Conservation (phyloP, 2,113 vertebrate species). For the Scytalopus superciliaris region DNA sequence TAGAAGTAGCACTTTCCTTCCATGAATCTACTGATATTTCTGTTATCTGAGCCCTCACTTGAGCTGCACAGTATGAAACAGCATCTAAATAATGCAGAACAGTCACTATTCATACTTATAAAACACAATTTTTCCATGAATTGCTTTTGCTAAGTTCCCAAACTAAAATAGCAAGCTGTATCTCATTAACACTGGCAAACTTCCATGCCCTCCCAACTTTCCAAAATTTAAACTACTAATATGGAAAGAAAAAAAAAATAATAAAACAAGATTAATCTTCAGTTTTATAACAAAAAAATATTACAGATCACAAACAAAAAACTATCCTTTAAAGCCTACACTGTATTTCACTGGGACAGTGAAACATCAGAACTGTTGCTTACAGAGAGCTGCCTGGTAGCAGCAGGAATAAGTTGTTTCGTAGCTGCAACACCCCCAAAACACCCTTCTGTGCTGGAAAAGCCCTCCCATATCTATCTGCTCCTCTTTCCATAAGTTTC, state of each 20-base stretch:
- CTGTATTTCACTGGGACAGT: neutral
- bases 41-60: neutral
- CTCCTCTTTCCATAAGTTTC: neutral
- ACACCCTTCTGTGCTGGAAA: neutral
- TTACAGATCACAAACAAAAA: neutral
- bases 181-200: neutral
- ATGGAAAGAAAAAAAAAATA: neutral
- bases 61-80: neutral
- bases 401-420: fast-evolving
- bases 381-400: neutral
- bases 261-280: neutral
- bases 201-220: neutral
- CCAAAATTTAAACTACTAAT: neutral
- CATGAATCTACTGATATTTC: neutral
- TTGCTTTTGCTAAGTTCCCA: neutral
- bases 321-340: neutral
- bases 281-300: neutral
- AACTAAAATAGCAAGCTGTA: constrained; percentile 21
- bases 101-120: neutral
- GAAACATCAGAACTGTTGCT: neutral
- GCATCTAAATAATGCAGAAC: neutral
- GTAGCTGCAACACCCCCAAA: neutral
- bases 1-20: neutral
- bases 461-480: neutral
- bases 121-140: constrained; percentile 15